Percentiles rank a stretch among this genome's conserved stretches.
phyloP scores from a whole-genome alignment of 2,888 invertebrate species.

The Sisyra nigra region DNA sequence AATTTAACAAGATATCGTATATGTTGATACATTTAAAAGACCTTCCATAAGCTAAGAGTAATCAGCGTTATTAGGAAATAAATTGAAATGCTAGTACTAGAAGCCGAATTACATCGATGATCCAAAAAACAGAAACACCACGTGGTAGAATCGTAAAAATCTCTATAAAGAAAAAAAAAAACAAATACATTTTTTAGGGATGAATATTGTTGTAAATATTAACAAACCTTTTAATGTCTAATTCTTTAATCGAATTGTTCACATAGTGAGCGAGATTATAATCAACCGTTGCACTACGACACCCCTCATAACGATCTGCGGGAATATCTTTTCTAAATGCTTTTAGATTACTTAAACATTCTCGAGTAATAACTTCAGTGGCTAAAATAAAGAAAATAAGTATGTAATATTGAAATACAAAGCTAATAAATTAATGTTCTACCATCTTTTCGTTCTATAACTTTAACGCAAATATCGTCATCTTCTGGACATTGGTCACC shows the following conservation, averaged over 20 bases:
- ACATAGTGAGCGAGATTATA: slow-evolving; percentile 71
- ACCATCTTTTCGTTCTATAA: slow-evolving; percentile 77
- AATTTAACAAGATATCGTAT: too few relatives aligned
- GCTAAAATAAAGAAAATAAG: slow-evolving; percentile 32
- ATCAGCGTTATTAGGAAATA: too few relatives aligned
- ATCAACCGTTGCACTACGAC: slow-evolving; percentile 64
- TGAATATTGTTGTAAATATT: slow-evolving; percentile 4
- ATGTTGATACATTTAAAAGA: too few relatives aligned
- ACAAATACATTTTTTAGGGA: slow-evolving; percentile 1
- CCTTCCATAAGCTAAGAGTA: too few relatives aligned
- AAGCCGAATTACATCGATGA: slow-evolving; percentile 56
- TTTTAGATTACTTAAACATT: slow-evolving; percentile 66
- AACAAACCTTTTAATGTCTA: slow-evolving; percentile 58
- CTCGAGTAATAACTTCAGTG: slow-evolving; percentile 62
- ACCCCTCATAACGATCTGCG: slow-evolving; percentile 84
- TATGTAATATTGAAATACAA: too few relatives aligned
- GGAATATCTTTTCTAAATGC: slow-evolving; percentile 74
- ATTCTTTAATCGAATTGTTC: slow-evolving; percentile 69
- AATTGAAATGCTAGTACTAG: too few relatives aligned
- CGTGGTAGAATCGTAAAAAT: slow-evolving; percentile 63
- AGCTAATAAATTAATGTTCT: slow-evolving; percentile 15
- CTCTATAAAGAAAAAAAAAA: slow-evolving; percentile 39
- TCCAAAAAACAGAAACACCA: slow-evolving; percentile 89
- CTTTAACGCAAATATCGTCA: slow-evolving; percentile 79
- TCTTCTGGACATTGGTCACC: slow-evolving; percentile 68